phyloP scores from a whole-genome alignment of 2,797 vertebrate genomes.

The Microcaecilia unicolor region DNA sequence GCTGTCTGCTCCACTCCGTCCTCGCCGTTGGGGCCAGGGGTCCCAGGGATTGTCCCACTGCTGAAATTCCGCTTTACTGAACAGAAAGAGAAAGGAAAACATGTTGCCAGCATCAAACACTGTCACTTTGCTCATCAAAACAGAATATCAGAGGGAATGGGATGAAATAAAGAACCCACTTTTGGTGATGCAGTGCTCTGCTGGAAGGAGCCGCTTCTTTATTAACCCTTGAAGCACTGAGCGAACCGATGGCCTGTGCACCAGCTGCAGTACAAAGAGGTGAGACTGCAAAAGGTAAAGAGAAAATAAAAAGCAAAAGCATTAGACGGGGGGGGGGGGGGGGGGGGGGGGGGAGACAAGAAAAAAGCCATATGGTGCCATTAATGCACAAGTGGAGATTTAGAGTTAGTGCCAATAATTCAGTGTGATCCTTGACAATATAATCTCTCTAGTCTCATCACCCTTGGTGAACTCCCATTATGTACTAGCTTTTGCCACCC shows the following conservation, averaged over 20 bases:
- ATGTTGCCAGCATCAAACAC: background rate
- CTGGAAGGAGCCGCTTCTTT: conserved; percentile 87
- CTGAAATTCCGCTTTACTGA: conserved; percentile 92
- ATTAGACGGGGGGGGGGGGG: no score
- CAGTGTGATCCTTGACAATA: no score
- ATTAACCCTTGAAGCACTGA: conserved; percentile 88
- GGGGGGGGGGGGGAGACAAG: no score
- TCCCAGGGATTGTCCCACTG: conserved; percentile 84
- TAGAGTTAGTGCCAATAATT: no score
- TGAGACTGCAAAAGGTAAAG: conserved; percentile 63
- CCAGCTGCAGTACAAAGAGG: conserved; percentile 85
- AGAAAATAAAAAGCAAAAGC: no score
- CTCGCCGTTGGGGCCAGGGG: conserved; percentile 83
- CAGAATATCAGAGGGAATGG: background rate
- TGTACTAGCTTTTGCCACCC: no score
- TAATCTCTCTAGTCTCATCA: no score
- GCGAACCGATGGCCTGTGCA: conserved; percentile 80
- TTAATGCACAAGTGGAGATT: no score
- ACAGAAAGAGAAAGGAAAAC: background rate
- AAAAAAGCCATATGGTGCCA: no score
- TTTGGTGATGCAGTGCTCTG: conserved; percentile 87
- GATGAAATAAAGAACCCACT: conserved; percentile 47
- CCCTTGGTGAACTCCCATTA: no score
- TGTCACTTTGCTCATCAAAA: no score
- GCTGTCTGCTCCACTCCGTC: conserved; percentile 92